Base-by-base conservation (phyloP, 2,113 vertebrate genomes). In the Salvelinus fontinalis region DNA sequence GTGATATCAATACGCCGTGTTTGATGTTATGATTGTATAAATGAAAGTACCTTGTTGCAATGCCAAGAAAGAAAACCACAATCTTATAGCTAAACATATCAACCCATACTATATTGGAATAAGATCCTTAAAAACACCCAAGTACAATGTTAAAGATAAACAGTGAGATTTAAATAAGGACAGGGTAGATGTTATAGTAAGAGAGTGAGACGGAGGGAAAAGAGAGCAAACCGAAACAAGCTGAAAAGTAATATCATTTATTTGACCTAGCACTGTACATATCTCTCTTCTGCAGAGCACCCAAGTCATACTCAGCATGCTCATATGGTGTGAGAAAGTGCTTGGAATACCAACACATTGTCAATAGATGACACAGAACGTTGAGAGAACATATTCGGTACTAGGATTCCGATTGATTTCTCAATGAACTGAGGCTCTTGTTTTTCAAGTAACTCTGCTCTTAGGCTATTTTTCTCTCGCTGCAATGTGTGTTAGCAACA, bases 71-170 rank as follows among this genome's bases (percentile, higher is more conserved):
- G 76, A 84, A 89, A 91, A 88, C 88, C 85, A 44, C 87, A 49
- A 74, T 84, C 77, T 87, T 81, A 83, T 82, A 86, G 90, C 86
- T 89, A 86, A 88, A 89, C 84, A 89, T 81, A 85, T 90, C 84
- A 88, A 71, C 18, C 75, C 85, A 81, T 79, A 4, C 22, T 16
- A 34, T 39, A 14, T 68, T 20, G 14, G 67, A 8, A 39, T 44
- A 20, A 20, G 5, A 67, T 16, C 66, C 67, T 68, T 20, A 62
- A 62, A 24, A 62, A 62, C 18, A 22, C 13, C n/a, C 18, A 31
- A 39, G 31, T 39, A 68, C 18, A 68, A 68, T 18, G 67, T 68
- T n/a, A 14, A 68, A 44, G 18, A 20, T 8, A 62, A 62, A 62
- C 20, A 9, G n/a, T 24, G 59, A 9, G 59, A 62, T 24, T 62